Base-by-base conservation (phyloP, 2,888 invertebrate species). In the Ommatoiulus sabulosus region DNA sequence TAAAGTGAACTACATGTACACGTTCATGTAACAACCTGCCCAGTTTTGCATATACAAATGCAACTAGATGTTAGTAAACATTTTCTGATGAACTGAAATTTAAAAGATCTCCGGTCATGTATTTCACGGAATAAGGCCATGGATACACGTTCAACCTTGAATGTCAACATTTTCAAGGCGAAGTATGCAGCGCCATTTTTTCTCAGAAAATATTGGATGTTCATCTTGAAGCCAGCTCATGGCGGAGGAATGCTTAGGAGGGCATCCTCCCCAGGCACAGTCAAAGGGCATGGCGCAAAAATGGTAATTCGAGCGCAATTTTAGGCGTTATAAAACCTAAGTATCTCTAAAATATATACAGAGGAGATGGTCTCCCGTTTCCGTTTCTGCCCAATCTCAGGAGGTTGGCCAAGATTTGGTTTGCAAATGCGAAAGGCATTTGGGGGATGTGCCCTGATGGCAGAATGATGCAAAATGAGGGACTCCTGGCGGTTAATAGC, bases 391-490 rank as follows among this genome's bases (percentile, higher is more conserved):
- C 84, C 84, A 84, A 10, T 84, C 84, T 84, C 84, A 84, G 35
- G 84, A 80, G 84, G 84, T n/a, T 84, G 0, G 12, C 20, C 43
- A 15, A 84, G 84, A 84, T 84, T 84, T 84, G 84, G 84, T 84
- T 84, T 84, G 84, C 84, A 84, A 84, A 84, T 84, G 43, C 52
- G 12, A 84, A 35, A 80, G 80, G 80, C 80, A 80, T 80, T 80
- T 80, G 80, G n/a, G 6, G 10, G 24, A 24, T 84, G 84, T 84
- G 84, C 24, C 24, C 84, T 84, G 84, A 84, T 84, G 84, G 84
- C 24, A 17, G 43, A 84, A 84, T 84, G 43, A 84, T 84, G 84
- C 84, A 84, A 84, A 84, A 24, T 84, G 84, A 43, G 84, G 43
- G 84, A 84, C 84, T 17, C 84, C 84, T 84, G 84, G 24, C 43